A percentile compares a stretch with the other conserved stretches of the same genome.
Evolutionary conservation across 1,140 invertebrate species (phyloP).

Genomic region (Hycleus phaleratus): DNA sequence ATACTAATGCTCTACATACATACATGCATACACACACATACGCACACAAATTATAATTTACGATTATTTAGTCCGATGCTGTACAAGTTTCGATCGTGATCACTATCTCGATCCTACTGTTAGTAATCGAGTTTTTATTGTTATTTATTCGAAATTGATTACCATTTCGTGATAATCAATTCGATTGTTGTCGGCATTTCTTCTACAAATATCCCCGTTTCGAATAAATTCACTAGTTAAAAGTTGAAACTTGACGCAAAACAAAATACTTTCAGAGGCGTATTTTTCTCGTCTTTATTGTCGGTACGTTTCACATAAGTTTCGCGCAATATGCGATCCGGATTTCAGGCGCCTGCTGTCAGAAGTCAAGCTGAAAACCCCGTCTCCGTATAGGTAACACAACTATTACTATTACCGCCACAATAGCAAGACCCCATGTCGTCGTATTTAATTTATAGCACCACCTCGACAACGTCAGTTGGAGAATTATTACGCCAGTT

Average conservation of each 20-base stretch:
- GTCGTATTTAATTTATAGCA: slow-evolving; percentile 26
- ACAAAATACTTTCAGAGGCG: slow-evolving; percentile 6
- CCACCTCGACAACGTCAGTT: slow-evolving; percentile 17
- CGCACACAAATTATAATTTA: too few relatives aligned
- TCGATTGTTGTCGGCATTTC: too few relatives aligned
- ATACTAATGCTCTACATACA: too few relatives aligned
- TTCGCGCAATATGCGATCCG: slow-evolving; percentile 14
- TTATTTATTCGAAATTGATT: too few relatives aligned
- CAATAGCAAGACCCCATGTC: slow-evolving; percentile 20
- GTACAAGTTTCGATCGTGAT: too few relatives aligned
- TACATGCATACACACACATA: too few relatives aligned
- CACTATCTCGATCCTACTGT: too few relatives aligned
- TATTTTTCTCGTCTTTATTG: slow-evolving; percentile 11
- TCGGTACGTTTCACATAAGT: slow-evolving; percentile 7
- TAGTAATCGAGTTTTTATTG: too few relatives aligned
- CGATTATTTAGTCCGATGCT: too few relatives aligned
- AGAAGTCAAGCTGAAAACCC: slow-evolving; percentile 24
- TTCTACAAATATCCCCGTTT: too few relatives aligned
- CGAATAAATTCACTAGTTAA: too few relatives aligned
- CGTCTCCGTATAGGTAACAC: slow-evolving; percentile 12
- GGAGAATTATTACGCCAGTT: slow-evolving; percentile 28
- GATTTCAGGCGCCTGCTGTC: slow-evolving; percentile 18
- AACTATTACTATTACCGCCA: neutral
- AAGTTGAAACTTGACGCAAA: neutral
- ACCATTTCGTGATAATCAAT: too few relatives aligned